Conservation (phyloP, 2,888 invertebrate genomes). For the Stegana nigrithorax region DNA sequence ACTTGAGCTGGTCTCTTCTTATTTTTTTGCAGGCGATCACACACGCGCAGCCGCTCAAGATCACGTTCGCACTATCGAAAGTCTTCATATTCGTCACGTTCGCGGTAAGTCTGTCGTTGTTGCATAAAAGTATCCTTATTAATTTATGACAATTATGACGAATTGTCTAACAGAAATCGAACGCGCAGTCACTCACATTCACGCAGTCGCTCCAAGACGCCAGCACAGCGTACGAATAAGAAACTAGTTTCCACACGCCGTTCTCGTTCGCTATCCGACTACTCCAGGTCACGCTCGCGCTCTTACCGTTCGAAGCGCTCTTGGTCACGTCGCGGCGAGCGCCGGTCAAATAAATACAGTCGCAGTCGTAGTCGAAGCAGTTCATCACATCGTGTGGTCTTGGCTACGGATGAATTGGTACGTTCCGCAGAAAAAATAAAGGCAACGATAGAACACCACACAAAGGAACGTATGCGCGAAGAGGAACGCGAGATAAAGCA, state of each 20-base stretch:
- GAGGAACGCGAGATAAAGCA: conserved; percentile 59
- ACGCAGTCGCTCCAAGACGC: conserved; percentile 53
- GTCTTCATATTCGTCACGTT: conserved; percentile 57
- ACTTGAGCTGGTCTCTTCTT: too few species aligned
- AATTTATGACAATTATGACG: not conserved
- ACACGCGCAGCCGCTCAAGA: conserved; percentile 45
- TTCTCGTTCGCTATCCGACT: conserved; percentile 56
- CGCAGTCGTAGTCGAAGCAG: conserved; percentile 32
- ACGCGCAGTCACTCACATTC: conserved; percentile 62
- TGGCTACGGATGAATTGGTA: conserved; percentile 62
- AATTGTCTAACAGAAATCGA: conserved; percentile 41
- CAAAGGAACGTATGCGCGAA: conserved; percentile 59
- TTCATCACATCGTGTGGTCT: conserved; percentile 42
- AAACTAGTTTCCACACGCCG: conserved; percentile 64
- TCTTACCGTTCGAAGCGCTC: conserved; percentile 51
- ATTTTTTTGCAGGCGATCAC: conserved; percentile 46
- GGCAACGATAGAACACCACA: conserved; percentile 58
- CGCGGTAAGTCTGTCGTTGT: conserved; percentile 47
- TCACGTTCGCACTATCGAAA: conserved; percentile 50
- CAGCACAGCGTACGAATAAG: conserved; percentile 50
- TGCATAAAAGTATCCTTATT: conserved; percentile 29
- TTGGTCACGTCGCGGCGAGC: conserved; percentile 39
- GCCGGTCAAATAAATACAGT: conserved; percentile 24
- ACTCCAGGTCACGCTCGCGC: conserved; percentile 50
- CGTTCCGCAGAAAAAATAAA: conserved; percentile 64